These are phyloP conservation scores for Grantiella picta DNA, from an alignment of 2,113 vertebrate species.

Conservation along the genomic window DNA sequence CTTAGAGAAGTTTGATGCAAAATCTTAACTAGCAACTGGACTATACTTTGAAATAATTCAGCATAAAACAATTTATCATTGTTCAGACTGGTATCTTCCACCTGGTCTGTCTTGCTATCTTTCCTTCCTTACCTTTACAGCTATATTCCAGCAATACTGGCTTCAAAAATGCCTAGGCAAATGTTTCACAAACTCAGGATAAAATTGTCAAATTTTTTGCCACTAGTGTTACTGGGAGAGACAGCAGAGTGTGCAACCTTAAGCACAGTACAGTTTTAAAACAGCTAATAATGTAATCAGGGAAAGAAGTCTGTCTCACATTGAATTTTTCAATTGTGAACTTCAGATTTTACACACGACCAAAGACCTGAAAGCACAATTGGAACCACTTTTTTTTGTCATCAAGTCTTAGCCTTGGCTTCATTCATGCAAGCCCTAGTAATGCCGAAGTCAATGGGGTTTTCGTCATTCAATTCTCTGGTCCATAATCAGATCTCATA, in stretches of 20 bases:
- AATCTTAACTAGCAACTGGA: not conserved
- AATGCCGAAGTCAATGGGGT: not conserved
- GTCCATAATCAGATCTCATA: not conserved
- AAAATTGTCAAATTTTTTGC: not conserved
- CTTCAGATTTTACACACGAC: not conserved
- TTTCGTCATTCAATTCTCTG: not conserved
- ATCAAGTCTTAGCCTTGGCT: not conserved
- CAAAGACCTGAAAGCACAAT: not conserved
- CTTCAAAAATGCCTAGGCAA: not conserved
- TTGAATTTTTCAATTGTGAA: not conserved
- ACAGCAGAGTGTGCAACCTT: not conserved
- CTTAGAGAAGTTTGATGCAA: not conserved
- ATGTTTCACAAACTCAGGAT: not conserved
- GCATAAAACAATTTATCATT: not conserved
- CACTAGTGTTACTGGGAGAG: rapidly evolving
- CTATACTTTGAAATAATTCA: not conserved
- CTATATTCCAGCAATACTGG: not conserved
- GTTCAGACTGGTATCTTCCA: not conserved
- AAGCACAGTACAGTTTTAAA: not conserved
- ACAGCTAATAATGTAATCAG: not conserved
- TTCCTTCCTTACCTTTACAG: not conserved
- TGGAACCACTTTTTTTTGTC: not conserved
- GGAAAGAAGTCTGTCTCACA: not conserved
- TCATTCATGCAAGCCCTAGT: not conserved
- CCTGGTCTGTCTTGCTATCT: not conserved